phyloP scores from a whole-genome alignment of 2,888 invertebrate genomes.

The Drosophila robusta region DNA sequence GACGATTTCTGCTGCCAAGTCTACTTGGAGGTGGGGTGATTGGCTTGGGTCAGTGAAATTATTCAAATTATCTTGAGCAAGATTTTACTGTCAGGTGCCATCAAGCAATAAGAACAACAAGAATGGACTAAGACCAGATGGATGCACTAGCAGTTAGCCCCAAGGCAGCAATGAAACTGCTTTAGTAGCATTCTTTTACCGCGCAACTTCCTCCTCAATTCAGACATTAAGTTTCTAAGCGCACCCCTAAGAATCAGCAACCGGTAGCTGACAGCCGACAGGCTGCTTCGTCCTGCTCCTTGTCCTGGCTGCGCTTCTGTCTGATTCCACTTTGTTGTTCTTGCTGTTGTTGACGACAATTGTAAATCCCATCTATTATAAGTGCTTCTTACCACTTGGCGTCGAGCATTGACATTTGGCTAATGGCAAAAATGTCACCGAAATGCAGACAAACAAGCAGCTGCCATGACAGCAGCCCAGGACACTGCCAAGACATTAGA shows the following conservation, averaged over 20 bases:
- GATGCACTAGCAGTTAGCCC: constrained; percentile 38
- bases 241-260: constrained; percentile 31
- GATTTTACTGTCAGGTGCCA: constrained; percentile 72
- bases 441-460: constrained; percentile 70
- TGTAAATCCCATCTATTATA: constrained; percentile 79
- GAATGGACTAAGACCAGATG: constrained; percentile 30
- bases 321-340: constrained; percentile 22
- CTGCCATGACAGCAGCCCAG: constrained; percentile 42
- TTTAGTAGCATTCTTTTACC: constrained; percentile 76
- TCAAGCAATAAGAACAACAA: constrained; percentile 36
- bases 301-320: constrained; percentile 9
- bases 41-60: constrained; percentile 78
- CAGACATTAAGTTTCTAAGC: constrained; percentile 46
- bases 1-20: constrained; percentile 28
- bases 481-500: constrained; percentile 31
- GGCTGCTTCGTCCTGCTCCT: constrained; percentile 29
- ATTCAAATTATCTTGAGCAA: constrained; percentile 75
- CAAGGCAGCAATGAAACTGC: constrained; percentile 67
- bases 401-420: constrained; percentile 79
- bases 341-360: constrained; percentile 63
- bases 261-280: constrained; percentile 60
- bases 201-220: constrained; percentile 51
- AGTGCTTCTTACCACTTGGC: constrained; percentile 77
- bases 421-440: constrained; percentile 78
- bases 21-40: constrained; percentile 52